phyloP scores from a whole-genome alignment of 2,888 invertebrate species.

The Spodoptera exigua region DNA sequence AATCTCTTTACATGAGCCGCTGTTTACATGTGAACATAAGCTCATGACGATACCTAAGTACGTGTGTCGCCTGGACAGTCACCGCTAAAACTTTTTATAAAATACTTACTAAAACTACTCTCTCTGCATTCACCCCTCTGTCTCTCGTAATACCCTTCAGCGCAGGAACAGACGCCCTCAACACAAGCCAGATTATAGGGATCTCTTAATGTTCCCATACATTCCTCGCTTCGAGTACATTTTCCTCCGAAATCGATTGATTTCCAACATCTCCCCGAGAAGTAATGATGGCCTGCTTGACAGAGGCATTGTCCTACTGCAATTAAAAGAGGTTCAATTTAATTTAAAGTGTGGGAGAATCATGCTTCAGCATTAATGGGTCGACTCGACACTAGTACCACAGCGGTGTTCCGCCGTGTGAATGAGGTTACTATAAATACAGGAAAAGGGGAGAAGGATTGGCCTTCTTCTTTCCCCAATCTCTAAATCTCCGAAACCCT shows the following conservation, averaged over 20 bases:
- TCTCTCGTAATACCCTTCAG: slow-evolving; percentile 73
- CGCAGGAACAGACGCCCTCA: slow-evolving; percentile 69
- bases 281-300: slow-evolving; percentile 72
- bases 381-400: too few relatives aligned
- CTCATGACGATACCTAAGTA: too few relatives aligned
- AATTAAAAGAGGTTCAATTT: slow-evolving; percentile 1
- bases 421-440: too few relatives aligned
- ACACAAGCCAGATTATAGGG: slow-evolving; percentile 74
- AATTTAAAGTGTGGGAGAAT: too few relatives aligned
- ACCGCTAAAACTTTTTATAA: not conserved
- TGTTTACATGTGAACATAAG: too few relatives aligned
- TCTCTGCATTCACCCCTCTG: slow-evolving; percentile 81
- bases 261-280: slow-evolving; percentile 80
- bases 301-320: slow-evolving; percentile 73
- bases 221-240: slow-evolving; percentile 75
- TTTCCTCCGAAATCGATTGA: slow-evolving; percentile 61
- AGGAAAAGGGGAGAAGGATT: too few relatives aligned
- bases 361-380: too few relatives aligned
- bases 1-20: too few relatives aligned
- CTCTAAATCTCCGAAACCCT: too few relatives aligned
- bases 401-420: too few relatives aligned
- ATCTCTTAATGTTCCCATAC: slow-evolving; percentile 68
- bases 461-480: too few relatives aligned
- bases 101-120: slow-evolving; percentile 68
- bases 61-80: too few relatives aligned